A percentile compares a stretch with the other conserved stretches of the same genome.
These are phyloP conservation scores for Chloromyia formosa DNA, from an alignment of 2,888 invertebrate species.

Conservation along the genomic window DNA sequence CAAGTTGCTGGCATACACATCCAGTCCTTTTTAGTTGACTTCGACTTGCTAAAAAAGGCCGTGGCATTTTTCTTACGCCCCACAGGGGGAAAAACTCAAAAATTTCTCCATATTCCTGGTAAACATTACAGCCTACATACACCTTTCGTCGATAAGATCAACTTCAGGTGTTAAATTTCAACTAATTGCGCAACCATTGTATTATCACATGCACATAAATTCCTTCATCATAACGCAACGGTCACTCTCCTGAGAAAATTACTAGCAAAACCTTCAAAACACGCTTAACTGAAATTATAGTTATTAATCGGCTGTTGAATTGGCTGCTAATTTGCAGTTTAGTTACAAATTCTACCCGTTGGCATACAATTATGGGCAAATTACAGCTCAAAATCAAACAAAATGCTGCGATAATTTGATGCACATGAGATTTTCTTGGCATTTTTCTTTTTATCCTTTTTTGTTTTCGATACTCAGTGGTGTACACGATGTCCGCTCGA, in stretches of 20 bases:
- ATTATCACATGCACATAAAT: slow-evolving; percentile 11
- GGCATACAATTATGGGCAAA: slow-evolving; percentile 69
- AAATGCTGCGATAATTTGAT: slow-evolving; percentile 58
- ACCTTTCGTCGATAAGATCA: slow-evolving; percentile 1
- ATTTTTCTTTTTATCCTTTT: slow-evolving; percentile 6
- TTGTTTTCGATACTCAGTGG: slow-evolving; percentile 36
- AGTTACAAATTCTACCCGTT: slow-evolving; percentile 71
- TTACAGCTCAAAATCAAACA: slow-evolving; percentile 66
- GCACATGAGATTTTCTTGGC: slow-evolving; percentile 34
- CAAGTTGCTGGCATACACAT: too few species aligned
- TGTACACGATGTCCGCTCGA: slow-evolving; percentile 45
- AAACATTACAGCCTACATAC: too few species aligned
- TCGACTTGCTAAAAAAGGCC: too few species aligned
- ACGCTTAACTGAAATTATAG: slow-evolving; percentile 63
- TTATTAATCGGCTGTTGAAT: slow-evolving; percentile 69
- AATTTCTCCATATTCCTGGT: too few species aligned
- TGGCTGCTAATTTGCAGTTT: slow-evolving; percentile 73
- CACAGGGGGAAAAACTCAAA: too few species aligned
- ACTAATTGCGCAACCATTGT: slow-evolving; percentile 23
- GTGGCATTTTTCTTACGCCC: too few species aligned
- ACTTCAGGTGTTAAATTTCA: slow-evolving; percentile 24
- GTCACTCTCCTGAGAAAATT: background rate
- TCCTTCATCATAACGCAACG: slow-evolving; percentile 9
- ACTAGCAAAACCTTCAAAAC: slow-evolving; percentile 35
- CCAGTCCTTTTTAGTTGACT: too few species aligned